Evolutionary conservation across 2,888 invertebrate species (phyloP).

Genomic region (Agapetus fuscipes): DNA sequence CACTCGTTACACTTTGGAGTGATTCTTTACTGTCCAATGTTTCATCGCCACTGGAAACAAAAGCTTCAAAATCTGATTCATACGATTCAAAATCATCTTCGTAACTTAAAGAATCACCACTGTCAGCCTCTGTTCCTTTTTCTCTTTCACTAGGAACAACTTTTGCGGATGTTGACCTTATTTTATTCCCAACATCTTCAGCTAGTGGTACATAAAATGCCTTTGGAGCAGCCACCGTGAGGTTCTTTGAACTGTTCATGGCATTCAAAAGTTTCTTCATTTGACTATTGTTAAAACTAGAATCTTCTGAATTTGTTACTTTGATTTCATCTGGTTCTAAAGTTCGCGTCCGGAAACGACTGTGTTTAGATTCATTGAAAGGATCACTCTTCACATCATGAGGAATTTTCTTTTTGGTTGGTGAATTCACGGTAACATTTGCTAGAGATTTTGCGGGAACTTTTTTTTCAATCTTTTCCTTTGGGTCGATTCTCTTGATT

Average conservation of each 20-base stretch:
- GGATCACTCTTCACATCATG: not conserved
- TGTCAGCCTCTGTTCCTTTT: conserved; percentile 23
- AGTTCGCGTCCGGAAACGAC: conserved; percentile 31
- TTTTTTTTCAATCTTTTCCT: not conserved
- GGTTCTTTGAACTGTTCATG: conserved; percentile 26
- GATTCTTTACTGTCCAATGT: too few relatives aligned
- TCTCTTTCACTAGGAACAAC: conserved; percentile 22
- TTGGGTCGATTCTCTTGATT: not conserved
- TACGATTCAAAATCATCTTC: conserved; percentile 46
- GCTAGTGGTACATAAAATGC: conserved; percentile 36
- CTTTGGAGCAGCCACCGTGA: conserved; percentile 34
- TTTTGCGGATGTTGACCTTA: not conserved
- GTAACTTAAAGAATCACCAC: conserved; percentile 36
- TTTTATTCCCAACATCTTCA: conserved; percentile 17
- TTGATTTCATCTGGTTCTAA: conserved; percentile 38
- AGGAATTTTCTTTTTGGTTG: conserved; percentile 9
- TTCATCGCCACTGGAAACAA: too few relatives aligned
- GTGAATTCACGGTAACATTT: conserved; percentile 18
- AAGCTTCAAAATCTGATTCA: conserved; percentile 43
- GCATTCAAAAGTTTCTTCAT: conserved; percentile 26
- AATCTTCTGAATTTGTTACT: conserved; percentile 27
- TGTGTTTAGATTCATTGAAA: conserved; percentile 10
- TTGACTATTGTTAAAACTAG: conserved; percentile 39
- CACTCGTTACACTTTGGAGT: too few relatives aligned
- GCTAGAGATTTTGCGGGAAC: conserved; percentile 1